A percentile compares a stretch with the other conserved stretches of the same genome.
These are phyloP conservation scores for Pundamilia nyererei DNA, from an alignment of 2,113 vertebrate species.

Conservation along the genomic window DNA sequence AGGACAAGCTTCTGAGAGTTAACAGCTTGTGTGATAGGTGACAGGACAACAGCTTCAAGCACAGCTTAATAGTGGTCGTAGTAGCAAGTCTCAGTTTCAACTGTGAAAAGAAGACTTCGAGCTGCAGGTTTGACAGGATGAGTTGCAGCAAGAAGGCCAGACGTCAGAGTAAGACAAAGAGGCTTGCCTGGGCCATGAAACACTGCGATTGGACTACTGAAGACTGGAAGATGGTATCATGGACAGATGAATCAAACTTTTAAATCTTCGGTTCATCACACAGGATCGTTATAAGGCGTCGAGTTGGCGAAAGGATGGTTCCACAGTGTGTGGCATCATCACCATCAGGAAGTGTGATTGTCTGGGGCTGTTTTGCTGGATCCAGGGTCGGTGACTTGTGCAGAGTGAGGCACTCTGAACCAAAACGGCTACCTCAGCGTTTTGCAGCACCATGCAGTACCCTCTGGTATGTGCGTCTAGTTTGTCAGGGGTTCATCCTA, in stretches of 20 bases:
- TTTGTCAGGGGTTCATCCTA: neutral
- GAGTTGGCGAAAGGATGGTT: neutral
- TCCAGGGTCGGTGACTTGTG: neutral
- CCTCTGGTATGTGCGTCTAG: neutral
- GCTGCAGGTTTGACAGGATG: neutral
- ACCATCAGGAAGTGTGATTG: neutral
- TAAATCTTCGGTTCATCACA: neutral
- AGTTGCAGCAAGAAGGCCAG: accelerated
- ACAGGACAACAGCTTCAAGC: accelerated
- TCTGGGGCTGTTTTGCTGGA: neutral
- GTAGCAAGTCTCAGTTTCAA: neutral
- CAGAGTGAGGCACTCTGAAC: neutral
- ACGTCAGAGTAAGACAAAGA: neutral
- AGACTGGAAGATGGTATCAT: neutral
- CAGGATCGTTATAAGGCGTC: accelerated
- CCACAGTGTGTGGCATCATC: neutral
- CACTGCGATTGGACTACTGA: neutral
- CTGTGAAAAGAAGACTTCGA: neutral
- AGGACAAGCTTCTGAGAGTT: neutral
- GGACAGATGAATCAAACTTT: neutral
- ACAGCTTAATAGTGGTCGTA: accelerated
- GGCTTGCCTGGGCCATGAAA: accelerated
- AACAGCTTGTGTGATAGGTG: accelerated
- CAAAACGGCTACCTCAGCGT: accelerated
- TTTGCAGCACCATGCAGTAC: neutral